A percentile compares a stretch with the other conserved stretches of the same genome.
Conservation (phyloP, 1,140 invertebrate genomes). For the Caerostris extrusa region DNA sequence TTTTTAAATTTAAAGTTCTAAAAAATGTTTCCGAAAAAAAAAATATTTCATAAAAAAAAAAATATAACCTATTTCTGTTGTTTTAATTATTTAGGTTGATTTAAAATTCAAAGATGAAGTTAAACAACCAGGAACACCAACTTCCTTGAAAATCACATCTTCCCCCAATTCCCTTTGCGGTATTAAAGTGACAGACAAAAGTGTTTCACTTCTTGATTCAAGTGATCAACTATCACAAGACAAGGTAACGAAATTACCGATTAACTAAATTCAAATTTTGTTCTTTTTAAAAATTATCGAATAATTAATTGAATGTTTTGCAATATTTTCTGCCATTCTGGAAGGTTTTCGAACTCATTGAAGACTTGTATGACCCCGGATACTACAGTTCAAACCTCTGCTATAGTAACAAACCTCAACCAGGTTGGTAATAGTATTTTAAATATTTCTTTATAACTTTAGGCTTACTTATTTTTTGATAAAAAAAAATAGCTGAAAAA, state of each 20-base stretch:
- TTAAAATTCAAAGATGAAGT: conserved; percentile 82
- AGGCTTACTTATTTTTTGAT: too few relatives aligned
- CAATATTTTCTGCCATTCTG: neutral
- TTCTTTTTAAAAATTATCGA: neutral
- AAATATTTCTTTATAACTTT: too few relatives aligned
- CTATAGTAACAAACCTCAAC: conserved; percentile 41
- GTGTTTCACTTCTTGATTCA: conserved; percentile 83
- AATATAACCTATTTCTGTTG: too few relatives aligned
- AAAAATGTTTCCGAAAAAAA: too few relatives aligned
- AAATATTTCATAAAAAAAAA: too few relatives aligned
- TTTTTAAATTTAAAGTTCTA: too few relatives aligned
- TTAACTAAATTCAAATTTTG: neutral
- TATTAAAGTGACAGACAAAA: conserved; percentile 85
- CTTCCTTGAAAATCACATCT: conserved; percentile 83
- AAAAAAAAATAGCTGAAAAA: too few relatives aligned
- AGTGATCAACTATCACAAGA: conserved; percentile 78
- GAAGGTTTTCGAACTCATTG: conserved; percentile 42
- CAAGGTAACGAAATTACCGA: neutral
- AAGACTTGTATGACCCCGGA: neutral
- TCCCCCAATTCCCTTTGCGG: conserved; percentile 84
- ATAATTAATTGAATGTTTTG: neutral
- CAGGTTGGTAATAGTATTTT: conserved; percentile 16
- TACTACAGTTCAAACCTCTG: conserved; percentile 59
- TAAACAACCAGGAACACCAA: conserved; percentile 83
- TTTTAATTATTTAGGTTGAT: conserved; percentile 79